A percentile compares a stretch with the other conserved stretches of the same genome.
Evolutionary conservation across 2,888 invertebrate genomes (phyloP).

Genomic region (Eledone cirrhosa): DNA sequence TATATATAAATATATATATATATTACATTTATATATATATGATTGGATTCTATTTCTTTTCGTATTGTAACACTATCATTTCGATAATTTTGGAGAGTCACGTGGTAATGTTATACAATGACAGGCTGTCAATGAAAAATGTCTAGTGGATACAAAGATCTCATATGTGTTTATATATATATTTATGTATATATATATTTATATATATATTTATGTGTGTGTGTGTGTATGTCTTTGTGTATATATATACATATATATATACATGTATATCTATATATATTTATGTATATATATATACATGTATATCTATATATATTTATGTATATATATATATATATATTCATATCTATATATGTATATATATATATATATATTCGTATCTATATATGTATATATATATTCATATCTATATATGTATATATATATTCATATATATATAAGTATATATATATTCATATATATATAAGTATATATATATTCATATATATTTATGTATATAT

Average conservation of each 20-base stretch:
- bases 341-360: not conserved
- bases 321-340: not conserved
- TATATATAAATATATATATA: too few relatives aligned
- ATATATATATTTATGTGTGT: conserved; percentile 4
- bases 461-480: not conserved
- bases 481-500: not conserved
- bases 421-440: not conserved
- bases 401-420: not conserved
- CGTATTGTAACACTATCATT: too few relatives aligned
- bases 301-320: not conserved
- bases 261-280: not conserved
- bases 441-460: not conserved
- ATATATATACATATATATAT: not conserved
- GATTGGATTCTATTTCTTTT: too few relatives aligned
- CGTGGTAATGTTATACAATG: not conserved
- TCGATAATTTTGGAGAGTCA: not conserved
- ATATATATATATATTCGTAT: not conserved
- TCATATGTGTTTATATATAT: too few relatives aligned
- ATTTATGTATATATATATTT: not conserved
- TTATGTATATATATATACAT: not conserved
- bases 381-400: not conserved
- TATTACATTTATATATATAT: too few relatives aligned
- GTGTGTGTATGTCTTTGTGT: not conserved
- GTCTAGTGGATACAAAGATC: not conserved
- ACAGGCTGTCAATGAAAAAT: not conserved